These are phyloP conservation scores for Achatina immaculata DNA, from an alignment of 1,140 invertebrate genomes.

Conservation along the genomic window DNA sequence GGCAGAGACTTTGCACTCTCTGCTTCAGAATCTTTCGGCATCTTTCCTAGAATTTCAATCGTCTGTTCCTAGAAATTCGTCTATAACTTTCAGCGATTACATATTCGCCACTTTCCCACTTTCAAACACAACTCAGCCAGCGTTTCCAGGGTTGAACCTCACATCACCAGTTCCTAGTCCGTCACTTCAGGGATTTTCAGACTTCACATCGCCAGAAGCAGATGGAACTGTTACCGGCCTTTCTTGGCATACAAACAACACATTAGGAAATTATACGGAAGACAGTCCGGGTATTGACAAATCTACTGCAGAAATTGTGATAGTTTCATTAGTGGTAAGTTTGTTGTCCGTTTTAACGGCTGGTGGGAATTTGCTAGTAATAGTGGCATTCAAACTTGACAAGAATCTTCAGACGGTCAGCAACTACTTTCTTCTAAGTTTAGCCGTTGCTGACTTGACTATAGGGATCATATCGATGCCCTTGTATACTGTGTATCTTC, in stretches of 20 bases:
- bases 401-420: conserved; percentile 98
- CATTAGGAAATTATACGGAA: neutral
- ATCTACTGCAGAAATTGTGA: conserved; percentile 52
- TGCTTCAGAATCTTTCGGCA: conserved; percentile 29
- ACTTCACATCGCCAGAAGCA: neutral
- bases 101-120: neutral
- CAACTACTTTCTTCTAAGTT: conserved; percentile 91
- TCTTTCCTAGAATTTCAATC: conserved; percentile 9
- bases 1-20: neutral
- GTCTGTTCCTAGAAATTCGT: neutral
- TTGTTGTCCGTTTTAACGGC: conserved; percentile 60
- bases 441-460: conserved; percentile 69
- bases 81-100: conserved; percentile 10
- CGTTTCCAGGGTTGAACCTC: neutral
- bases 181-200: neutral
- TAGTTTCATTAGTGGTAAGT: conserved; percentile 61
- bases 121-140: conserved; percentile 4
- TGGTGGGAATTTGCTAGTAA: conserved; percentile 92
- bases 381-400: conserved; percentile 94
- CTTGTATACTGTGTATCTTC: conserved; percentile 67
- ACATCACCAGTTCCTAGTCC: neutral
- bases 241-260: neutral
- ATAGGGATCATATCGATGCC: conserved; percentile 71
- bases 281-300: neutral
- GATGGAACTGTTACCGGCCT: neutral